A percentile compares a stretch with the other conserved stretches of the same genome.
Evolutionary conservation across 2,113 vertebrate species (phyloP).

Genomic region (Cinclus mexicanus): DNA sequence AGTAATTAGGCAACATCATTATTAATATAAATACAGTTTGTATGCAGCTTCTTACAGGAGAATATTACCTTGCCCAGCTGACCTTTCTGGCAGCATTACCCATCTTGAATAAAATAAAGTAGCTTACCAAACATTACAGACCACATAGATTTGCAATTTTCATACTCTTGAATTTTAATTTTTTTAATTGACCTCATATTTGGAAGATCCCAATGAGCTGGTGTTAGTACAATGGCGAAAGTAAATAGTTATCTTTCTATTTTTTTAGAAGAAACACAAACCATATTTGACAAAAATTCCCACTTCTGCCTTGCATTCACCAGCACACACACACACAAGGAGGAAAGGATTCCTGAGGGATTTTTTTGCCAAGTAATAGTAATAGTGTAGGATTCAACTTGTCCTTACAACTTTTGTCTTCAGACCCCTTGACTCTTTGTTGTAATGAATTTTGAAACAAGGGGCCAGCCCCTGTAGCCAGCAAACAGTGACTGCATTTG

Average conservation of each 20-base stretch:
- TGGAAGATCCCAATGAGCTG: background rate
- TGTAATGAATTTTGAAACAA: background rate
- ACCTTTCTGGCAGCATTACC: background rate
- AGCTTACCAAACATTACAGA: background rate
- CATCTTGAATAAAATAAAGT: background rate
- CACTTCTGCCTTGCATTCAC: background rate
- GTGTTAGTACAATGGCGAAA: background rate
- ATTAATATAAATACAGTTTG: background rate
- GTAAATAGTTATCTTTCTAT: background rate
- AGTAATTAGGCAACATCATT: background rate
- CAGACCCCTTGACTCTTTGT: background rate
- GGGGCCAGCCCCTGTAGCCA: background rate
- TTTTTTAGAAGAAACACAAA: slow-evolving; percentile 8
- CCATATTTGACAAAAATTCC: background rate
- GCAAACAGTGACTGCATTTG: background rate
- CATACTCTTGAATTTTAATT: background rate
- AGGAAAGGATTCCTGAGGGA: background rate
- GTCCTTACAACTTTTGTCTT: background rate
- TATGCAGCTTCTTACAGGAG: background rate
- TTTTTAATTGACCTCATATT: background rate
- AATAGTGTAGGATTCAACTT: background rate
- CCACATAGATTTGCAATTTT: background rate
- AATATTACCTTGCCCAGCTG: background rate
- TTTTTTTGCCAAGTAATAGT: background rate
- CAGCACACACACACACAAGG: background rate